Conservation (phyloP, 1,140 invertebrate genomes). For the Neodiprion virginianus region DNA sequence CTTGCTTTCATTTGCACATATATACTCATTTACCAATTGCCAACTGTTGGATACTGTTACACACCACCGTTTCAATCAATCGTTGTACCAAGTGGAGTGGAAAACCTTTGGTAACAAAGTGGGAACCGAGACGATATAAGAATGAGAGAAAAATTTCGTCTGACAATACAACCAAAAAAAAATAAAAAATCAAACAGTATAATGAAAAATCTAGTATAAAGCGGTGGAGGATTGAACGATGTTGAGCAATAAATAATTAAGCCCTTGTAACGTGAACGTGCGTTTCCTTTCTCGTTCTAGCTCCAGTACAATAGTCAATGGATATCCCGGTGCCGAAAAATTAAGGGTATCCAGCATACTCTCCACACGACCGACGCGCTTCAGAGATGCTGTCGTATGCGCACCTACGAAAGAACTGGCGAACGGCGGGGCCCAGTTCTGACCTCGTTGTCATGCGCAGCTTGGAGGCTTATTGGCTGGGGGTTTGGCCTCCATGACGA, state of each 20-base stretch:
- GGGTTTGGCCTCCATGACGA: slow-evolving; percentile 36
- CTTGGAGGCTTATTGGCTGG: slow-evolving; percentile 31
- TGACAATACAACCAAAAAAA: too few species aligned
- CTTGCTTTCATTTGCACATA: too few species aligned
- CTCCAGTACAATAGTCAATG: background rate
- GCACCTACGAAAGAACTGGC: slow-evolving; percentile 52
- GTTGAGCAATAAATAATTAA: background rate
- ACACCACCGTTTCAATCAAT: too few species aligned
- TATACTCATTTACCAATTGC: too few species aligned
- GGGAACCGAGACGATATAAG: too few species aligned
- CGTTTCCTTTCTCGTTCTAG: background rate
- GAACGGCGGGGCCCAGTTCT: slow-evolving; percentile 25
- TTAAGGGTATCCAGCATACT: background rate
- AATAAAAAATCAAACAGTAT: too few species aligned
- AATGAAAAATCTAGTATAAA: too few species aligned
- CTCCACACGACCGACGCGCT: slow-evolving; percentile 5
- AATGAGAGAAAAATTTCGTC: too few species aligned
- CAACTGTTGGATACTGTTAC: too few species aligned
- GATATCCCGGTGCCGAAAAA: background rate
- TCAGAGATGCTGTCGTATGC: slow-evolving; percentile 44
- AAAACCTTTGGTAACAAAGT: too few species aligned
- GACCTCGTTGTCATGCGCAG: slow-evolving; percentile 41
- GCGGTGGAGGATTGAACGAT: too few species aligned
- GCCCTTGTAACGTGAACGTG: background rate
- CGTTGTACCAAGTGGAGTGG: too few species aligned